These are phyloP conservation scores for Coregonus ussuriensis DNA, from an alignment of 2,797 vertebrate species.

Conservation along the genomic window DNA sequence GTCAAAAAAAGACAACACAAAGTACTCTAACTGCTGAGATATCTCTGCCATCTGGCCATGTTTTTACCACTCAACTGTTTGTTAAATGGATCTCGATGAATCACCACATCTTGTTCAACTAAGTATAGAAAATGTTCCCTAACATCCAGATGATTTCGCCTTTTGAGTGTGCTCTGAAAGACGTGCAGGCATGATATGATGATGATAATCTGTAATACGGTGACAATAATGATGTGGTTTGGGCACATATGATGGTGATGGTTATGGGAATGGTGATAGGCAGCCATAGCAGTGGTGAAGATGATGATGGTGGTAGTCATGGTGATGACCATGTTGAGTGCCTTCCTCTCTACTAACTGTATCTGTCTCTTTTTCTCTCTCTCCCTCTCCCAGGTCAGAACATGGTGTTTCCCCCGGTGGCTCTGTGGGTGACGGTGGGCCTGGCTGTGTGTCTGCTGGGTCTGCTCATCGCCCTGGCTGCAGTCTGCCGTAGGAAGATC, in stretches of 20 bases:
- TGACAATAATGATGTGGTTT: conserved; percentile 50
- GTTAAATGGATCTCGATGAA: conserved; percentile 45
- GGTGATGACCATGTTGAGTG: no score
- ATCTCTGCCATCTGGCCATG: conserved; percentile 65
- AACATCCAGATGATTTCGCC: not conserved
- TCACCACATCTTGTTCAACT: conserved; percentile 34
- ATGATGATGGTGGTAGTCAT: no score
- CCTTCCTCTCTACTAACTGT: not conserved
- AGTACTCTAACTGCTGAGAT: conserved; percentile 40
- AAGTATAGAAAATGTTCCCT: conserved; percentile 40
- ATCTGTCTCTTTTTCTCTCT: no score
- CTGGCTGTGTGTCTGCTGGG: conserved; percentile 85
- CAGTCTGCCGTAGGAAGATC: conserved; percentile 90
- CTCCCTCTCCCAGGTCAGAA: conserved; percentile 79
- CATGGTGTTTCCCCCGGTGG: conserved; percentile 84
- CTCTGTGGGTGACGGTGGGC: conserved; percentile 90
- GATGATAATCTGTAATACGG: conserved; percentile 5
- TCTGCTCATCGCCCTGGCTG: conserved; percentile 84
- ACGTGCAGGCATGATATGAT: not conserved
- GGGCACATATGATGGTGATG: conserved; percentile 28
- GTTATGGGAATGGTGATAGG: conserved; percentile 14
- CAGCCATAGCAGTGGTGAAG: conserved; percentile 17
- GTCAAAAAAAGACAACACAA: conserved; percentile 40
- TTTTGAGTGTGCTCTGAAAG: not conserved
- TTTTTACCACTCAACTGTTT: conserved; percentile 51